Evolutionary conservation across 2,113 vertebrate species (phyloP), one percentile per base, ranked within the genome.

Genomic region (Oreochromis spilurus): DNA sequence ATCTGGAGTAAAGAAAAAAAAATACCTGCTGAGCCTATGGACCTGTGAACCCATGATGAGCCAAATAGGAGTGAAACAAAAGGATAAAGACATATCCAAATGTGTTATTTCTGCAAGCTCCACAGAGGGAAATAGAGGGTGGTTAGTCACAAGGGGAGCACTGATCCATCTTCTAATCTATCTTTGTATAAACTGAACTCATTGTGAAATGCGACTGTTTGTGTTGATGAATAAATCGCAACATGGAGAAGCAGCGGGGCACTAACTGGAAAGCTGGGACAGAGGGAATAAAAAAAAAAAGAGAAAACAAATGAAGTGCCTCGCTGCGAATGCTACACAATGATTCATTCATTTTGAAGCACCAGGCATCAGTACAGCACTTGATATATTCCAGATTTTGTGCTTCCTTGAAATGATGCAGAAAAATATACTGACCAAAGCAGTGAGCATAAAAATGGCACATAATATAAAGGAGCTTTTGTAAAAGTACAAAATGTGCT

Each of bases 261-360:
- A 31, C n/a, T 43, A 72, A 65, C 54, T 38, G 62, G 24, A 89
- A 70, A 83, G 78, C 65, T 36, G 31, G n/a, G 26, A 43, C 38
- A 40, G 26, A 34, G 45, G 26, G 31, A n/a, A 75, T 75, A 2
- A 10, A 58, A 78, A 34, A 78, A 34, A 19, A 12, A 5, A 19
- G 5, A 65, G 40, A 45, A 62, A 54, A 78, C 40, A 79, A 75
- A 84, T 31, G 67, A 79, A 84, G 57, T 54, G 60, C 36, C 21
- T 13, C 7, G 11, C 38, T 72, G 34, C 10, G 12, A 54, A 82
- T 21, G 60, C 57, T 29, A 34, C 45, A 60, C 24, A 54, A 14
- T 85, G 79, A 88, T 81, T 87, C 65, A 94, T 52, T 82, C 55
- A 77, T 78, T 75, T 4, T 65, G 82, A 84, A 79, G 70, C 60